A percentile compares a stretch with the other conserved stretches of the same genome.
Conservation (phyloP, 1,140 invertebrate species). For the Anastatus disparis region DNA sequence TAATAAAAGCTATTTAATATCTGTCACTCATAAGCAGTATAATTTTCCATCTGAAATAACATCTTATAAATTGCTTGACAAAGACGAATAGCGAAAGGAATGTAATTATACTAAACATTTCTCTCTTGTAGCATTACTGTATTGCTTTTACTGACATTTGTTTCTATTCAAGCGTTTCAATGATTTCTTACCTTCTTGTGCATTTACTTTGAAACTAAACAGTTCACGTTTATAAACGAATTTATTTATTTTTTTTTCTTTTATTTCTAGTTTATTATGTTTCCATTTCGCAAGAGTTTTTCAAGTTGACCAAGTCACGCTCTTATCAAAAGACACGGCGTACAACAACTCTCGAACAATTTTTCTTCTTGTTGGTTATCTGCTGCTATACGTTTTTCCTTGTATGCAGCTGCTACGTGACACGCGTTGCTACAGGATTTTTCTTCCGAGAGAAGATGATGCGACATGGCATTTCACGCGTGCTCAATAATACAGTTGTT, state of each 20-base stretch:
- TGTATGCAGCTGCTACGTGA: constrained; percentile 20
- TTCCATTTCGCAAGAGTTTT: neutral
- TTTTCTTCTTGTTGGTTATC: constrained; percentile 9
- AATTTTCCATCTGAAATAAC: too few species aligned
- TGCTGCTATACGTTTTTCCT: too few species aligned
- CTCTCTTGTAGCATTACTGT: neutral
- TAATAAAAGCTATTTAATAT: too few species aligned
- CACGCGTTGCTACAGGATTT: constrained; percentile 1
- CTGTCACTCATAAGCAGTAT: too few species aligned
- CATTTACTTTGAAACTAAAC: neutral
- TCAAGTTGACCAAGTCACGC: constrained; percentile 26
- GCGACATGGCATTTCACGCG: neutral
- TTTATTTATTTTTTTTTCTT: neutral
- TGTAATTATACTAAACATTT: constrained; percentile 29
- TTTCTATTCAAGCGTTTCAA: neutral
- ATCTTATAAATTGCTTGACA: neutral
- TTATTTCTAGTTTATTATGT: too few species aligned
- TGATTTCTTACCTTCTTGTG: neutral
- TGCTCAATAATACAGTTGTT: constrained; percentile 6
- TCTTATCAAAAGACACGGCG: neutral
- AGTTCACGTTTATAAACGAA: constrained; percentile 13
- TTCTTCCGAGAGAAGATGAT: neutral
- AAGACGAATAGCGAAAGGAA: neutral
- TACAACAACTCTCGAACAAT: neutral
- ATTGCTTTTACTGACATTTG: neutral